These are phyloP conservation scores for Lordiphosa clarofinis DNA, from an alignment of 1,140 invertebrate genomes.

Conservation along the genomic window DNA sequence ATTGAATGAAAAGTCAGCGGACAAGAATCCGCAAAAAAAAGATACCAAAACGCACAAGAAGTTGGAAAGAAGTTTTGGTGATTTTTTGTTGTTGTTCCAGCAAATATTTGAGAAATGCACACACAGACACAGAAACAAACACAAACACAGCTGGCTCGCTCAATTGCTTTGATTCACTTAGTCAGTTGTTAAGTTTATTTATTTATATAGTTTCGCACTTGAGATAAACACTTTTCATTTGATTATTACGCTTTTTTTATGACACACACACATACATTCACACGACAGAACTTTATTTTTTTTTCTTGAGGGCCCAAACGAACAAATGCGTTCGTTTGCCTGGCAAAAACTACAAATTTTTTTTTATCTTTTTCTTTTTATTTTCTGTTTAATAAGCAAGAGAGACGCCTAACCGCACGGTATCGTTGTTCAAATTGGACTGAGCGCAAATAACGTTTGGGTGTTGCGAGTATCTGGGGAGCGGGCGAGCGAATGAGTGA, in stretches of 20 bases:
- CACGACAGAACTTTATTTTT: too few species aligned
- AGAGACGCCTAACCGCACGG: constrained; percentile 73
- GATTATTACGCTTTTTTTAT: too few species aligned
- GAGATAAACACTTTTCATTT: constrained; percentile 35
- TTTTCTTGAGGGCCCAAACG: too few species aligned
- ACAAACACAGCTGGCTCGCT: constrained; percentile 41
- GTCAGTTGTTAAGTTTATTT: constrained; percentile 25
- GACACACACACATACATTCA: too few species aligned
- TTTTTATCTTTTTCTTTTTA: background rate
- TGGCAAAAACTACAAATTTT: constrained; percentile 31
- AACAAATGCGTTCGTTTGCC: background rate
- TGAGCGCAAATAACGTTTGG: constrained; percentile 41
- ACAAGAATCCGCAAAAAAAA: constrained; percentile 25
- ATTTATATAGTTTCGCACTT: constrained; percentile 47
- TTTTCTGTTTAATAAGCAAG: constrained; percentile 33
- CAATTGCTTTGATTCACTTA: constrained; percentile 11
- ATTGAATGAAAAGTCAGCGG: constrained; percentile 73
- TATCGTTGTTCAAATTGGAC: constrained; percentile 76
- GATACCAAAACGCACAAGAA: constrained; percentile 36
- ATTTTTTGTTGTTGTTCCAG: constrained; percentile 12
- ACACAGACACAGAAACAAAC: constrained; percentile 26
- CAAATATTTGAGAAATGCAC: constrained; percentile 72
- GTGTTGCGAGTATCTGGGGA: too few species aligned
- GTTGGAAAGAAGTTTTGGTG: constrained; percentile 37
- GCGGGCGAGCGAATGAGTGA: constrained; percentile 7